Percentiles rank a stretch among this genome's conserved stretches.
Conservation (phyloP, 2,113 vertebrate genomes). For the Macquaria australasica region DNA sequence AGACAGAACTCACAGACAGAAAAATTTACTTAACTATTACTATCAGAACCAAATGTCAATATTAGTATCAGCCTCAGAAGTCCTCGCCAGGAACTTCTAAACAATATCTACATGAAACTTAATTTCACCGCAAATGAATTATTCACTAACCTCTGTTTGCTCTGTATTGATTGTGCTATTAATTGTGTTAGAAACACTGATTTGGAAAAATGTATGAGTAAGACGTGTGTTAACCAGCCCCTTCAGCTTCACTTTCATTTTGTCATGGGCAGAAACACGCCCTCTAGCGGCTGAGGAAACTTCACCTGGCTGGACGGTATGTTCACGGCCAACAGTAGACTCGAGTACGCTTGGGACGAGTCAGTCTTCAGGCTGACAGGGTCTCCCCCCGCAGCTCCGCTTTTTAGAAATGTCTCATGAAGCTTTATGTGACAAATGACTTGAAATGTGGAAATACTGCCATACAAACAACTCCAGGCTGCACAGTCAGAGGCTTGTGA, state of each 20-base stretch:
- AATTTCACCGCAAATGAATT: no score
- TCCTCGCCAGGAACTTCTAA: no score
- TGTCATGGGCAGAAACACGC: neutral
- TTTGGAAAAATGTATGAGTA: neutral
- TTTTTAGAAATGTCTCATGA: neutral
- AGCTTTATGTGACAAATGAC: neutral
- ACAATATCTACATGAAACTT: no score
- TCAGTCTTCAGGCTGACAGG: neutral
- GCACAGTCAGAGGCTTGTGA: neutral
- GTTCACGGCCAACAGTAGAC: no score
- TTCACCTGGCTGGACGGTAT: neutral
- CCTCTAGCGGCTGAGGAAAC: neutral
- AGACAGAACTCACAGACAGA: no score
- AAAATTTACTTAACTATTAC: no score
- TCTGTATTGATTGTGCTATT: neutral
- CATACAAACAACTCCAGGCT: neutral
- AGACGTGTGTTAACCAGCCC: neutral
- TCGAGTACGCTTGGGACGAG: neutral
- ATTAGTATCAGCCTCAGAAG: no score
- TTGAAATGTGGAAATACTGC: neutral
- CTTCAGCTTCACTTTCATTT: neutral
- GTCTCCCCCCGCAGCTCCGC: neutral
- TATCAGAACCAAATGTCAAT: no score
- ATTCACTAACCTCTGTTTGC: neutral
- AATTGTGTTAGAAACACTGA: no score